phyloP scores from a whole-genome alignment of 1,140 invertebrate genomes.

The Spodoptera frugiperda region DNA sequence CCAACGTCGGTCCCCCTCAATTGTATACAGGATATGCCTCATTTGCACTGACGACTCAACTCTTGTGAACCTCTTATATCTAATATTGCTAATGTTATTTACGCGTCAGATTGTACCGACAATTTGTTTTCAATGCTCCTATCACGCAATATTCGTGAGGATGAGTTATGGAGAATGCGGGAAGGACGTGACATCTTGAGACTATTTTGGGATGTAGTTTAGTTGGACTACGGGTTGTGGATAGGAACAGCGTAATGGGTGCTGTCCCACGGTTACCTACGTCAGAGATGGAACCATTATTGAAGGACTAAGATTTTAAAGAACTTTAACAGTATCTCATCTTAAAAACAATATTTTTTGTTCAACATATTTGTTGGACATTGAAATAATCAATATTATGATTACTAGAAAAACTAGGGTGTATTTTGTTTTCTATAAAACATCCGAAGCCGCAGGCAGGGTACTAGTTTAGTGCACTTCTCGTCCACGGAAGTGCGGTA shows the following conservation, averaged over 20 bases:
- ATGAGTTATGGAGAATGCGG: slow-evolving; percentile 36
- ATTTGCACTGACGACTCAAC: slow-evolving; percentile 72
- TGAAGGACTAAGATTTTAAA: too few species aligned
- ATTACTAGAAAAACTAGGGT: too few species aligned
- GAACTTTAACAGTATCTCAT: too few species aligned
- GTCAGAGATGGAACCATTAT: too few species aligned
- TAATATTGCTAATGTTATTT: slow-evolving; percentile 58
- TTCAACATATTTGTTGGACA: too few species aligned
- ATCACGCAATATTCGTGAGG: slow-evolving; percentile 32
- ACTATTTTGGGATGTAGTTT: background rate
- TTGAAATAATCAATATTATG: too few species aligned
- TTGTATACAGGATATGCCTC: slow-evolving; percentile 76
- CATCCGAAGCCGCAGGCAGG: too few species aligned
- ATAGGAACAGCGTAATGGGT: background rate
- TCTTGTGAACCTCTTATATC: slow-evolving; percentile 59
- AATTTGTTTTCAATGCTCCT: slow-evolving; percentile 44
- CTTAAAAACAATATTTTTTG: too few species aligned
- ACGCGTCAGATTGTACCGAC: slow-evolving; percentile 45
- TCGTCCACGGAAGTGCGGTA: too few species aligned
- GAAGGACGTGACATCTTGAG: background rate
- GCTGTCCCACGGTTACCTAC: slow-evolving; percentile 1
- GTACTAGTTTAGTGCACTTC: too few species aligned
- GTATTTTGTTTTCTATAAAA: too few species aligned
- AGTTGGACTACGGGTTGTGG: background rate
- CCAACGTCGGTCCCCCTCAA: slow-evolving; percentile 59